phyloP scores from a whole-genome alignment of 2,888 invertebrate species.

The Augiades crinisus region DNA sequence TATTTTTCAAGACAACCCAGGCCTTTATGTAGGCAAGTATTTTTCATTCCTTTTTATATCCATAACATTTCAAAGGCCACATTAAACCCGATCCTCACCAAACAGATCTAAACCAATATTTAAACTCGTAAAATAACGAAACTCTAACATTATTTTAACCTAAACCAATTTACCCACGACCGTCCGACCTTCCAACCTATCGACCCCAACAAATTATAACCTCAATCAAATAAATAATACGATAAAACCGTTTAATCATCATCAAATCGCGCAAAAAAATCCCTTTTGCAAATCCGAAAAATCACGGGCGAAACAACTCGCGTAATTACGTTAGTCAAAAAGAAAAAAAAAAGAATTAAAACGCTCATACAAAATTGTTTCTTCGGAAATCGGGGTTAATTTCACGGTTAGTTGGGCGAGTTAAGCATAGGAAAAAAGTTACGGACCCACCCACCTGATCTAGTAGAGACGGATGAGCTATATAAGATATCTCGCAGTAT shows the following conservation, averaged over 20 bases:
- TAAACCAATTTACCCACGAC: not conserved
- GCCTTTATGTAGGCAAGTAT: no score
- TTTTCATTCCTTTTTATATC: no score
- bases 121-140: not conserved
- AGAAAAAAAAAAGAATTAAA: constrained; percentile 43
- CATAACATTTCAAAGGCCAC: not conserved
- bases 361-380: constrained; percentile 49
- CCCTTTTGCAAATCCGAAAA: constrained; percentile 30
- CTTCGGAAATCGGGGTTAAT: constrained; percentile 56
- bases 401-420: constrained; percentile 63
- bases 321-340: constrained; percentile 30
- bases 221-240: constrained; percentile 21
- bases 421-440: constrained; percentile 36
- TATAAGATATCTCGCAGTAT: not conserved
- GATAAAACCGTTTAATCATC: constrained; percentile 17
- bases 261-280: constrained; percentile 4
- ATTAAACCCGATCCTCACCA: not conserved
- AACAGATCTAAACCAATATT: not conserved
- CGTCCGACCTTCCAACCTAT: constrained; percentile 3
- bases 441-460: constrained; percentile 2
- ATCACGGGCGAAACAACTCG: constrained; percentile 28
- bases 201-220: constrained; percentile 12
- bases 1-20: no score
- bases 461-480: not conserved
- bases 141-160: not conserved